Evolutionary conservation across 1,140 invertebrate genomes (phyloP).

Genomic region (Drosophila setifemur): DNA sequence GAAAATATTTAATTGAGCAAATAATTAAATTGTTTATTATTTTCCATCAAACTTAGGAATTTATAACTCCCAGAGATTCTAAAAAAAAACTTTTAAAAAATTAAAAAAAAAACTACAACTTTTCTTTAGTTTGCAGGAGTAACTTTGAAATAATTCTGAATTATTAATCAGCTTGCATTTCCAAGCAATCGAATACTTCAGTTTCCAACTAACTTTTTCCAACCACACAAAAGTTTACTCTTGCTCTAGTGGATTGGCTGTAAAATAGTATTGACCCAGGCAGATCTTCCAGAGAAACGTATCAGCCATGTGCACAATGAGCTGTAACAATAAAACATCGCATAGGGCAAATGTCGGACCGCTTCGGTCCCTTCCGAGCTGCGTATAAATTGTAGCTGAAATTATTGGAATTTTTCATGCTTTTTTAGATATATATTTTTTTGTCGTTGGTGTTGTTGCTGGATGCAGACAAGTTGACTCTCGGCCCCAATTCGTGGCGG

Average conservation of each 20-base stretch:
- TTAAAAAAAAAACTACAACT: too few species aligned
- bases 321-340: conserved; percentile 21
- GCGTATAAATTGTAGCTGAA: conserved; percentile 62
- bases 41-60: too few species aligned
- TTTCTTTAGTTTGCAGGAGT: too few species aligned
- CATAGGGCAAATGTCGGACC: conserved; percentile 6
- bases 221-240: not conserved
- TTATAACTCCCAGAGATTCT: too few species aligned
- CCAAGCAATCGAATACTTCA: conserved; percentile 13
- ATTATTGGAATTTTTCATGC: conserved; percentile 53
- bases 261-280: not conserved
- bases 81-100: too few species aligned
- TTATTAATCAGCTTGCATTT: conserved; percentile 8
- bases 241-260: not conserved
- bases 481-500: conserved; percentile 65
- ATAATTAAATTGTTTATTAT: too few species aligned
- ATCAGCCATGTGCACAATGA: conserved; percentile 33
- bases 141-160: too few species aligned
- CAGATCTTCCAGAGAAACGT: conserved; percentile 1
- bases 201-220: conserved; percentile 5
- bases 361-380: conserved; percentile 10
- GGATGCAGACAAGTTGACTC: conserved; percentile 66
- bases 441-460: conserved; percentile 7
- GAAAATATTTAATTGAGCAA: too few species aligned
- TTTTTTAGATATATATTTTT: not conserved